These are phyloP conservation scores for Lagorchestes hirsutus DNA, from an alignment of 2,797 vertebrate species.

Conservation along the genomic window DNA sequence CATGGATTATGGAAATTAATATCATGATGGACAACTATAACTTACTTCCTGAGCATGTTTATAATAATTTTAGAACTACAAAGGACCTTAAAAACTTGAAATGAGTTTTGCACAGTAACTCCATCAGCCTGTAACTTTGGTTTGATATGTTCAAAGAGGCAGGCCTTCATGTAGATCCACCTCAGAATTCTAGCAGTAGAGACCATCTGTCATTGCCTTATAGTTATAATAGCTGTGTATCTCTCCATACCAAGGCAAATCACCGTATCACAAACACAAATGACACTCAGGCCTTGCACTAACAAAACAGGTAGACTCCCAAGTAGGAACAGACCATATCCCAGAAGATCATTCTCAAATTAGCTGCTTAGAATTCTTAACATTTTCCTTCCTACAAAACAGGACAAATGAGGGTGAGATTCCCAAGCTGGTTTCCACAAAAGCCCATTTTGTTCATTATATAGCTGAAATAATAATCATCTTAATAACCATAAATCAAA, in stretches of 20 bases:
- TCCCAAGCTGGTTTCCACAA: not conserved
- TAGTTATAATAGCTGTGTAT: not conserved
- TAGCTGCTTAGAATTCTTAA: not conserved
- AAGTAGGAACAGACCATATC: not conserved
- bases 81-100: not conserved
- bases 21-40: not conserved
- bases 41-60: not conserved
- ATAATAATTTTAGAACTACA: not conserved
- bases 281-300: not conserved
- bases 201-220: not conserved
- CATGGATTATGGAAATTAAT: not conserved
- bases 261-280: not conserved
- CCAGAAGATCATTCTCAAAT: not conserved
- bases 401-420: not conserved
- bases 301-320: not conserved
- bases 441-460: not conserved
- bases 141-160: not conserved
- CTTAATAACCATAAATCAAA: not conserved
- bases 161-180: not conserved
- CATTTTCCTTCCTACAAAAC: not conserved
- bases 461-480: not conserved
- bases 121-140: not conserved
- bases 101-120: not conserved
- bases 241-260: not conserved
- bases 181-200: not conserved